Conservation (phyloP, 2,797 vertebrate species). For the Eidolon dupreanum region DNA sequence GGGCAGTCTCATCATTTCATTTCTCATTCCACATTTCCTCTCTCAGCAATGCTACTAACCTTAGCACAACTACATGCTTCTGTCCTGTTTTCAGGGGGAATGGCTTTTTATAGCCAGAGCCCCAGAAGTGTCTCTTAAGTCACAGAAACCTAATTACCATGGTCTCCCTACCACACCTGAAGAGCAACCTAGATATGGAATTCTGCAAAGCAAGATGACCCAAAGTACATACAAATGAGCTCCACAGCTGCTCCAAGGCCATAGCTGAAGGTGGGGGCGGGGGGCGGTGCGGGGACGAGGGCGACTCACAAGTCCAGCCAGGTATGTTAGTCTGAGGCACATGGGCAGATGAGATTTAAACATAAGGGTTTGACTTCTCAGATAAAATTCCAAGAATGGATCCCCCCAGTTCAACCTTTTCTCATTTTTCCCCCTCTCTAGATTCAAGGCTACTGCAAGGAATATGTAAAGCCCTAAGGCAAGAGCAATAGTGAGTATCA, state of each 20-base stretch:
- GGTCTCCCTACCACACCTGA: background rate
- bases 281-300: too few species aligned
- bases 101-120: slow-evolving; percentile 51
- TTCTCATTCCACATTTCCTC: background rate
- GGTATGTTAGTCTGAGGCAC: background rate
- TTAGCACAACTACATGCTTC: background rate
- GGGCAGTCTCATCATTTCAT: background rate
- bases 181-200: slow-evolving; percentile 26
- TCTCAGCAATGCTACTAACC: background rate
- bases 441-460: background rate
- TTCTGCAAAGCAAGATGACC: background rate
- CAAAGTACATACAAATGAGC: background rate
- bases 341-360: background rate
- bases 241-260: background rate
- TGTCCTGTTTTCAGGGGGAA: slow-evolving; percentile 39
- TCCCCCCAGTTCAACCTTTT: background rate
- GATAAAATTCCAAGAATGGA: background rate
- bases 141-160: slow-evolving; percentile 64
- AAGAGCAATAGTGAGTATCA: background rate
- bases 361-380: background rate
- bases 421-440: background rate
- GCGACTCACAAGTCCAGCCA: background rate
- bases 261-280: background rate
- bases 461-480: background rate
- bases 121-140: slow-evolving; percentile 28